Evolutionary conservation across 2,113 vertebrate species (phyloP).

Genomic region (Percopsis transmontana): DNA sequence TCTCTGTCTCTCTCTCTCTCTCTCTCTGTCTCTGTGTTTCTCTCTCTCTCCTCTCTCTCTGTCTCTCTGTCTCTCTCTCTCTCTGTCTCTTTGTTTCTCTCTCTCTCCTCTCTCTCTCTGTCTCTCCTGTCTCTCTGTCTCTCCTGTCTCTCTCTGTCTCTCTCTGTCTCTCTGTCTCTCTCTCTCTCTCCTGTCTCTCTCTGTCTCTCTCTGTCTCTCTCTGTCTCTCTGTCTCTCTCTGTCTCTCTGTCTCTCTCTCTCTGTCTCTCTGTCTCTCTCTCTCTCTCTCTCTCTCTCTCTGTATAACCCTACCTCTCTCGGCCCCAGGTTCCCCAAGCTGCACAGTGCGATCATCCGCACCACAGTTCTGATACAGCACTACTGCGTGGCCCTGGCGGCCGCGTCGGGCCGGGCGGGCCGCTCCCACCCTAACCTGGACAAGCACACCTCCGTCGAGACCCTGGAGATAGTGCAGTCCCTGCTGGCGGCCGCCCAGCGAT

Average conservation of each 20-base stretch:
- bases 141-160: no score
- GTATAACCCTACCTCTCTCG: slow-evolving; percentile 11
- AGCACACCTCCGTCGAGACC: slow-evolving; percentile 95
- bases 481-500: slow-evolving; percentile 84
- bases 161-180: no score
- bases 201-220: no score
- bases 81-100: no score
- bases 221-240: no score
- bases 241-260: background rate
- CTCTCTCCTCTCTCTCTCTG: no score
- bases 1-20: no score
- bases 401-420: slow-evolving; percentile 78
- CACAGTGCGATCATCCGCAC: slow-evolving; percentile 95
- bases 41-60: no score
- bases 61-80: no score
- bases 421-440: slow-evolving; percentile 82
- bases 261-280: background rate
- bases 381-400: slow-evolving; percentile 92
- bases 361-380: slow-evolving; percentile 93
- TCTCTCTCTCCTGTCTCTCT: no score
- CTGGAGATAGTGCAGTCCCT: slow-evolving; percentile 93
- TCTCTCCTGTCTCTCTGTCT: no score
- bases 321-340: slow-evolving; percentile 89
- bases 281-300: background rate
- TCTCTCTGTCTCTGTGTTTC: no score